Evolutionary conservation across 2,797 vertebrate species (phyloP).

Genomic region (Urophycis tenuis): DNA sequence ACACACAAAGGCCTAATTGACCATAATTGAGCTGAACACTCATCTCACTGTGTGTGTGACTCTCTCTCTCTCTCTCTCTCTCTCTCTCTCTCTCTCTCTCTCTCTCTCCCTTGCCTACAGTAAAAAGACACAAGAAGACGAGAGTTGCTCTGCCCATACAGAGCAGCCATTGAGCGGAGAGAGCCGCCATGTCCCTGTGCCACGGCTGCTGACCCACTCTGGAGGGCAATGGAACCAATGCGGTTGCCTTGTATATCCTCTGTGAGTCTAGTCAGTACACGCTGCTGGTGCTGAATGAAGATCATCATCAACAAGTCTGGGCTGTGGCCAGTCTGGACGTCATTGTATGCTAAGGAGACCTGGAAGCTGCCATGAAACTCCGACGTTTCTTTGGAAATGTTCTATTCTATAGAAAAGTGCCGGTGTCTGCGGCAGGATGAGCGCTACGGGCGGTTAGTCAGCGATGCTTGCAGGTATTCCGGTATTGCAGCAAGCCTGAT

Average conservation of each 20-base stretch:
- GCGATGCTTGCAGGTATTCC: neutral
- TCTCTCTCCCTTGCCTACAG: neutral
- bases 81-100: neutral
- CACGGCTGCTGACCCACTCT: neutral
- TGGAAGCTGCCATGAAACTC: neutral
- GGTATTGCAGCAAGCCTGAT: neutral
- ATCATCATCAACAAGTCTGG: no score
- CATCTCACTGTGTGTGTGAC: neutral
- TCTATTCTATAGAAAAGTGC: no score
- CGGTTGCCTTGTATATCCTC: no score
- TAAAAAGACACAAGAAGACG: neutral
- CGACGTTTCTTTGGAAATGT: neutral
- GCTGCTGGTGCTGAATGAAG: neutral
- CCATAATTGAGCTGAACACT: neutral
- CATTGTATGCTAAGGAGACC: no score
- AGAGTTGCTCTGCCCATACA: neutral
- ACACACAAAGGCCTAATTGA: no score
- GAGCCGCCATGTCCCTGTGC: neutral
- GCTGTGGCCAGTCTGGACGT: no score
- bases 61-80: neutral
- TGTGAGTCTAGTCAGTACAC: no score
- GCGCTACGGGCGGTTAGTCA: neutral
- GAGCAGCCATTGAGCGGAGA: neutral
- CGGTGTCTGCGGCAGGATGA: neutral
- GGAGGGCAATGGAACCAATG: neutral